phyloP scores from a whole-genome alignment of 2,797 vertebrate species.

The Nothura maculosa region DNA sequence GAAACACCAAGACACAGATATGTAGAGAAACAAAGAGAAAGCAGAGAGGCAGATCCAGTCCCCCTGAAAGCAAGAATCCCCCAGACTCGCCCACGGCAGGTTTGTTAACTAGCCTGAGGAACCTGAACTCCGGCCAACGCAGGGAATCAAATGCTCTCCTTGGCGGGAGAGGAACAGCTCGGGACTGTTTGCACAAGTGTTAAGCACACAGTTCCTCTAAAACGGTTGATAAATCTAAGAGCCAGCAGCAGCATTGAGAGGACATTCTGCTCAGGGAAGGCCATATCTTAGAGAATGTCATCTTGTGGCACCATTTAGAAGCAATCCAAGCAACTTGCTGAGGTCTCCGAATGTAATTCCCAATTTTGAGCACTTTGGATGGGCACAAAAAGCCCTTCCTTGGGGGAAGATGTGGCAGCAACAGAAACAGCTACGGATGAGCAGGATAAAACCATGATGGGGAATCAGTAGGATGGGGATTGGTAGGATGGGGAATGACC shows the following conservation, averaged over 20 bases:
- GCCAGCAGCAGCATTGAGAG: background rate
- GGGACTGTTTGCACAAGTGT: background rate
- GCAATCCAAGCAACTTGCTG: background rate
- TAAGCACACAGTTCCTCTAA: slow-evolving; percentile 4
- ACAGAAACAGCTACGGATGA: background rate
- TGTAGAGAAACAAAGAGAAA: background rate
- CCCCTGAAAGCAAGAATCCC: background rate
- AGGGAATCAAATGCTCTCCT: background rate
- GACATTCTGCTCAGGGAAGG: background rate
- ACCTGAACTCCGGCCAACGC: background rate
- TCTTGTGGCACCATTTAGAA: background rate
- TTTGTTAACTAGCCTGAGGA: background rate
- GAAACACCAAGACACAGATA: background rate
- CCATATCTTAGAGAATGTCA: background rate
- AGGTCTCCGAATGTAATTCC: background rate
- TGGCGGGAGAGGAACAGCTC: background rate
- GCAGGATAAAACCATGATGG: background rate
- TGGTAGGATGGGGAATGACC: background rate
- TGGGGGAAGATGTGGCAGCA: background rate
- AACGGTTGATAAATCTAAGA: background rate
- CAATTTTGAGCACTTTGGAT: background rate
- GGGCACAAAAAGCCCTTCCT: background rate
- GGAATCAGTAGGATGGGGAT: background rate
- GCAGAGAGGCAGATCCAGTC: background rate
- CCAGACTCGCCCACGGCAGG: background rate